Evolutionary conservation across 2,888 invertebrate genomes (phyloP), one percentile per base, ranked within the genome.

Genomic region (Cheilosia urbana): DNA sequence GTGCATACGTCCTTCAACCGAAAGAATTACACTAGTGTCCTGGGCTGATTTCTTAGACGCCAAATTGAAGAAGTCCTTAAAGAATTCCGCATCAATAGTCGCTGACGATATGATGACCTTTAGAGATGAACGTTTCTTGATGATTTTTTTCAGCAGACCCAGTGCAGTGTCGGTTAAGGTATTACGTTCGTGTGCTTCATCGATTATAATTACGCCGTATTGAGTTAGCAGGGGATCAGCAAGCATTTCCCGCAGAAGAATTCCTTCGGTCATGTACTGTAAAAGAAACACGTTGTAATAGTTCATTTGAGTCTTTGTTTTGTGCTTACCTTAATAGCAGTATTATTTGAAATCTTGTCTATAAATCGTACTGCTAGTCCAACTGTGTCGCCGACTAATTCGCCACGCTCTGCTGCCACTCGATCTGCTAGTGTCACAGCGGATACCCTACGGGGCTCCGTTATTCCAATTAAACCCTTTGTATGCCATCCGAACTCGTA

Each of bases 201-300:
- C 98, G 42, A 99, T 93, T 89, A 99, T 96, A 3, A 99, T 95
- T 1, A 96, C 96, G 53, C 96, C 95, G 91, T 99, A 99, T 88
- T 96, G 96, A 88, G 96, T 96, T 2, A 99, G 93, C 9, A 99
- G 93, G 0, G 99, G 99, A 90, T 99, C 99, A 0, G 95, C 94
- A 94, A 99, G 97, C 94, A 99, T 97, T 93, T 99, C 99, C 21
- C 98, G 93, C 2, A 99, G 93, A 30, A 99, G 91, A 78, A 99
- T 96, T 0, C 99, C 99, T 93, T 99, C 99, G 0, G 99, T 99
- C 95, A 99, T 96, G 89, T 96, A 99, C 96, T 98, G 93, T 13
- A 77, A 90, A 89, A 63, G 0, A 30, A 21, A n/a, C 2, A 37
- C 51, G 2, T 11, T 2, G n/a, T 42, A 27, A 17, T 17, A n/a